Evolutionary conservation across 2,113 vertebrate species (phyloP).

Genomic region (Protobothrops mucrosquamatus): DNA sequence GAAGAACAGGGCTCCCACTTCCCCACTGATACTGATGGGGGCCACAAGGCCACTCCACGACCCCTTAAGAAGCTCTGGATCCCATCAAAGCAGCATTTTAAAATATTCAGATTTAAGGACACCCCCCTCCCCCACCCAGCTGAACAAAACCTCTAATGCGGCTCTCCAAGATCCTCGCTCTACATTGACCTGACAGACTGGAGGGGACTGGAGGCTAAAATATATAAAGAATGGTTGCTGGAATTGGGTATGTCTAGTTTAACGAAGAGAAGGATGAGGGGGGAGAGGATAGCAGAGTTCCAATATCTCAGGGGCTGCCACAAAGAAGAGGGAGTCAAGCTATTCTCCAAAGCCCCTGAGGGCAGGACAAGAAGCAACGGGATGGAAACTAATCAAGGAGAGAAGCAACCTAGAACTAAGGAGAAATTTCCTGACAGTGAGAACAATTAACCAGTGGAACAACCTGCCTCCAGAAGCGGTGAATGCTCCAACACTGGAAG

Average conservation of each 20-base stretch:
- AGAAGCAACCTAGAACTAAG: background rate
- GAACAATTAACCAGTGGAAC: background rate
- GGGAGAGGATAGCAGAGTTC: fast-evolving
- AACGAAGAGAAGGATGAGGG: background rate
- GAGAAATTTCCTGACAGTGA: background rate
- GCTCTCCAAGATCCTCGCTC: background rate
- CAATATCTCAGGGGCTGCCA: background rate
- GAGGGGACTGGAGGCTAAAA: background rate
- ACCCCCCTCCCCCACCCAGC: background rate
- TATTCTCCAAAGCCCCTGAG: background rate
- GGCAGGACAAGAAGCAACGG: background rate
- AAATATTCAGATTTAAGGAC: background rate
- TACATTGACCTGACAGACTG: background rate
- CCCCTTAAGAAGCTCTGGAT: background rate
- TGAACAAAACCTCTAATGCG: background rate
- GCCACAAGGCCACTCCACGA: background rate
- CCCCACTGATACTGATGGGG: background rate
- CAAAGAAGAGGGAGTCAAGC: too few relatives aligned
- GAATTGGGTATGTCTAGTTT: background rate
- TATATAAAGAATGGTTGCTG: background rate
- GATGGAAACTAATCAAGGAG: background rate
- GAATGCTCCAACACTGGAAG: background rate
- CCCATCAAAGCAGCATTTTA: background rate
- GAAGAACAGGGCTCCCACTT: background rate
- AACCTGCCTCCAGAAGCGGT: background rate